phyloP scores from a whole-genome alignment of 2,888 invertebrate species.

The Zootermopsis nevadensis region DNA sequence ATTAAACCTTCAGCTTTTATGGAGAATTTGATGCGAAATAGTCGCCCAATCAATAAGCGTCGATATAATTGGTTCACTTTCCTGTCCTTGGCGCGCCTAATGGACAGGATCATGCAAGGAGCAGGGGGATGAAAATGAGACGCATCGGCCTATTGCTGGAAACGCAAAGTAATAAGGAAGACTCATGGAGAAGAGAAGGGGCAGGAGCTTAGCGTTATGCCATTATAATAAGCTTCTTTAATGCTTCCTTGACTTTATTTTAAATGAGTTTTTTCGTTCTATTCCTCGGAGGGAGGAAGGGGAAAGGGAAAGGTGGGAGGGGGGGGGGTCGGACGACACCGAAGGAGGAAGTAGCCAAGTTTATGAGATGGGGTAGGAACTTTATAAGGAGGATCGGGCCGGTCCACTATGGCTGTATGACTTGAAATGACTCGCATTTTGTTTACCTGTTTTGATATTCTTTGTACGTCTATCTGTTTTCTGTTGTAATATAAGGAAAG shows the following conservation, averaged over 20 bases:
- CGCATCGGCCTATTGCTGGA: background rate
- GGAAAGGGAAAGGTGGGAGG: conserved; percentile 10
- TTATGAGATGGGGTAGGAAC: conserved; percentile 38
- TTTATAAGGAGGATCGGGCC: conserved; percentile 23
- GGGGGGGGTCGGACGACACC: conserved; percentile 38
- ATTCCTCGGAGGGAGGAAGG: conserved; percentile 41
- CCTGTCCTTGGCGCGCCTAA: conserved; percentile 16
- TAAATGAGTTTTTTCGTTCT: conserved; percentile 51
- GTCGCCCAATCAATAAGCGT: background rate
- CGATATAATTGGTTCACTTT: conserved; percentile 26
- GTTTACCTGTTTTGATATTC: conserved; percentile 45
- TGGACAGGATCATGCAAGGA: conserved; percentile 45
- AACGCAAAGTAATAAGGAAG: conserved; percentile 36
- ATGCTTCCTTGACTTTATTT: conserved; percentile 54
- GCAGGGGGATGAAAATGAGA: conserved; percentile 4
- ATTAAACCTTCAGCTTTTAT: background rate
- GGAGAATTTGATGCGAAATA: background rate
- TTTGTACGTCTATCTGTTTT: conserved; percentile 35
- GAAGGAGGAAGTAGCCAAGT: conserved; percentile 37
- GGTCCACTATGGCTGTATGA: conserved; percentile 18
- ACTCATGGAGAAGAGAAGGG: background rate
- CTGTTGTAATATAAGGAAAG: background rate
- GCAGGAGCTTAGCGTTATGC: conserved; percentile 47
- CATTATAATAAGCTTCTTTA: conserved; percentile 54
- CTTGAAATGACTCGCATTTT: conserved; percentile 6